Conservation (phyloP, 2,113 vertebrate species). For the Perognathus longimembris region DNA sequence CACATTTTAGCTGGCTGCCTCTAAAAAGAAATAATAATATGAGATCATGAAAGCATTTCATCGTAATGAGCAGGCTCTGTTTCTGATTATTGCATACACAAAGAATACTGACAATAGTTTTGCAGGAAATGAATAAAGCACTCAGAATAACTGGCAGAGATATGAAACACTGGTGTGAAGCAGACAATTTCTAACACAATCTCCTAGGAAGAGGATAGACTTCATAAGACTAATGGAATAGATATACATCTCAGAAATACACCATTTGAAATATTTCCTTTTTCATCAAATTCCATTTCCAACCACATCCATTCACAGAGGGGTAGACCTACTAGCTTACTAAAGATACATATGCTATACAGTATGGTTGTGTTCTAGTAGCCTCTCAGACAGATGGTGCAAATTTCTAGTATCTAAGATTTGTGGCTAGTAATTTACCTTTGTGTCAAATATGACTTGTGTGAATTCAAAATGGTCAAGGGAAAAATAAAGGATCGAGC, state of each 20-base stretch:
- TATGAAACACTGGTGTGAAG: background rate
- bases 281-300: background rate
- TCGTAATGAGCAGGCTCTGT: constrained; percentile 63
- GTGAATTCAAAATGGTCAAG: background rate
- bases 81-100: constrained; percentile 53
- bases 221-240: constrained; percentile 31
- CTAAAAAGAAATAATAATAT: constrained; percentile 72
- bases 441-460: background rate
- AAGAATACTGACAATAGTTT: constrained; percentile 56
- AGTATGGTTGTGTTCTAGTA: background rate
- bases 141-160: constrained; percentile 55
- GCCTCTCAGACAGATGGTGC: background rate
- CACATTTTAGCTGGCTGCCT: constrained; percentile 64
- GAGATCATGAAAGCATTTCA: constrained; percentile 69
- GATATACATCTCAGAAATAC: background rate
- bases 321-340: background rate
- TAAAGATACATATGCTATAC: background rate
- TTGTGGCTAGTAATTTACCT: background rate
- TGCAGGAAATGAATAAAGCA: constrained; percentile 63
- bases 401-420: background rate
- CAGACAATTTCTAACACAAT: constrained; percentile 28
- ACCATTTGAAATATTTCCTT: background rate
- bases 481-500: background rate
- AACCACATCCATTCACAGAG: background rate
- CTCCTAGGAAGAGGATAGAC: background rate